Conservation (phyloP, 2,113 vertebrate genomes). For the Laticauda laticaudata region DNA sequence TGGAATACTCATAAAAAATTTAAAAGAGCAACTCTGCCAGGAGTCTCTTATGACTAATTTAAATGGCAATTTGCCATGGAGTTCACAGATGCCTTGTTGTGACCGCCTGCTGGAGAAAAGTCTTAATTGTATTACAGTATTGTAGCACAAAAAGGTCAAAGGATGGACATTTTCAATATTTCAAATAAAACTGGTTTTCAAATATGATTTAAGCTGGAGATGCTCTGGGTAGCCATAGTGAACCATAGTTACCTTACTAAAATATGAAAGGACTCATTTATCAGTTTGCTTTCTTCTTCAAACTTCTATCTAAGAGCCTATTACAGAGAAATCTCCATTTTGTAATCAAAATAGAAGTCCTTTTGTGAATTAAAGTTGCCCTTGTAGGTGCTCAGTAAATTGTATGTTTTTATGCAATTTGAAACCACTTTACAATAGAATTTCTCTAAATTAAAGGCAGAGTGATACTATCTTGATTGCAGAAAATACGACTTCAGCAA, state of each 20-base stretch:
- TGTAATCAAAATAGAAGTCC: neutral
- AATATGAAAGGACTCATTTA: neutral
- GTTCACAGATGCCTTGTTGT: neutral
- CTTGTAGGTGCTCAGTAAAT: neutral
- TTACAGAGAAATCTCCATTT: neutral
- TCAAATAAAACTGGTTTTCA: neutral
- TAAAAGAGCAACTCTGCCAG: neutral
- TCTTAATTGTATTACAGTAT: neutral
- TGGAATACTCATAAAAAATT: neutral
- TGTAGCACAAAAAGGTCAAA: neutral
- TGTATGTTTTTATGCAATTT: neutral
- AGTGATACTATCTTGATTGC: neutral
- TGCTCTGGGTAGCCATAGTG: neutral
- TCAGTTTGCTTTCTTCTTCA: neutral
- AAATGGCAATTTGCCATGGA: neutral
- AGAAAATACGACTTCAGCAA: too few relatives aligned
- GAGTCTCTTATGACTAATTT: neutral
- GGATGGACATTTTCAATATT: neutral
- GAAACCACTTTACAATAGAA: neutral
- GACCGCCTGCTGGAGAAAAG: neutral
- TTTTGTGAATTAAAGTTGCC: neutral
- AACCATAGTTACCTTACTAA: neutral
- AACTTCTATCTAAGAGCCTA: neutral
- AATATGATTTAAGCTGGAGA: neutral
- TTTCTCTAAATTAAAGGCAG: neutral